Base-by-base conservation (phyloP, 37 sponge, comb jelly and placozoan species). In the Halichondria panicea region DNA sequence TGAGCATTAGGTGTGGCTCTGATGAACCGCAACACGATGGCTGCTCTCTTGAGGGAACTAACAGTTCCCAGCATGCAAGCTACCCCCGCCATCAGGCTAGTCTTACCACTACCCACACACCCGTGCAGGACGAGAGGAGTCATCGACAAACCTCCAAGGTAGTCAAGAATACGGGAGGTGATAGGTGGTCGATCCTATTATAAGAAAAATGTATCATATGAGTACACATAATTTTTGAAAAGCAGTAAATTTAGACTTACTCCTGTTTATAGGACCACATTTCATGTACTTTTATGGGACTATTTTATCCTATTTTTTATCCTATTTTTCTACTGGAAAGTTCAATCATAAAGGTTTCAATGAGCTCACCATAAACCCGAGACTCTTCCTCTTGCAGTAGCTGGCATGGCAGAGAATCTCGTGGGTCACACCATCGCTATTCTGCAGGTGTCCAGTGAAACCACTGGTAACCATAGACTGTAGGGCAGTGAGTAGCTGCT, bases 51-150 rank as follows among this genome's bases (percentile, higher is more conserved):
- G 21, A 58, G 42, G 8, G 67, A 60, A 35, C 65, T 33, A 28
- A 34, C 75, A 57, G 77, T 70, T 56, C 43, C 82, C 31, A 82
- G 54, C 1, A 27, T 30, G 28, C 65, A 42, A 1, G 88, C 92
- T 22, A 72, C 66, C 7, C 70, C 72, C 37, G 92, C 83, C 83
- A 93, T 73, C 1, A 93, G 52, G 39, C 74, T 46, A 0, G 87
- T 90, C 76, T 93, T 93, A 18, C 94, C 94, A 78, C 70, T 66
- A 22, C 94, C 94, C 46, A 74, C 12, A 2, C 7, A 4, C 19
- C 94, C 92, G 72, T 84, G 39, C 3, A 93, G 37, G 15, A 90
- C 88, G 19, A 90, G 63, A 54, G 94, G 94, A 18, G n/a, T 38
- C 5, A 60, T 27, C 18, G 66, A 68, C n/a, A 55, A 15, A 25